Evolutionary conservation across 2,113 vertebrate genomes (phyloP).

Genomic region (Ranitomeya variabilis): DNA sequence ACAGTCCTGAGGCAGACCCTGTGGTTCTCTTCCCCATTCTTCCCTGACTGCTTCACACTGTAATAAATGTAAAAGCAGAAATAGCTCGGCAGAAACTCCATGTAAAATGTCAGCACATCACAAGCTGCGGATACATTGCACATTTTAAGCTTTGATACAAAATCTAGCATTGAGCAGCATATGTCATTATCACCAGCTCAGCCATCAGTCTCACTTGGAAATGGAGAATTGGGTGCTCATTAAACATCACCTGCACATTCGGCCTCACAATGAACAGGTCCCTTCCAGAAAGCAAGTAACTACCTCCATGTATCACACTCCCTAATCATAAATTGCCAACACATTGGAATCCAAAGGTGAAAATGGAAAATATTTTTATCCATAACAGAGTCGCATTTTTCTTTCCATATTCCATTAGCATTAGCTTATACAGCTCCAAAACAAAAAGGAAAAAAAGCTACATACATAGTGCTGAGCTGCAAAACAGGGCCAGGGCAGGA

Average conservation of each 20-base stretch:
- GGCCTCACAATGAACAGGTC: neutral
- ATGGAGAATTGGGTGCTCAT: conserved; percentile 39
- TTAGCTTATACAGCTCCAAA: neutral
- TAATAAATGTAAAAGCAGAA: neutral
- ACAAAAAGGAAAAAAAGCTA: neutral
- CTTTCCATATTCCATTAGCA: neutral
- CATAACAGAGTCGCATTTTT: neutral
- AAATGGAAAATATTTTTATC: conserved; percentile 36
- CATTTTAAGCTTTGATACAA: conserved; percentile 12
- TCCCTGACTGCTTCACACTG: neutral
- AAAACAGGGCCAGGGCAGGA: neutral
- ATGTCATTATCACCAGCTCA: conserved; percentile 48
- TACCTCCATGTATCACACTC: conserved; percentile 20
- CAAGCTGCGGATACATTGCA: conserved; percentile 26
- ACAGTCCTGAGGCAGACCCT: neutral
- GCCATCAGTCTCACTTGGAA: conserved; percentile 11
- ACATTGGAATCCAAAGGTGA: conserved; percentile 42
- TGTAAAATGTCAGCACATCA: neutral
- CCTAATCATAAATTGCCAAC: conserved; percentile 38
- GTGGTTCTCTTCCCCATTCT: neutral
- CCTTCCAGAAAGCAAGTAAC: neutral
- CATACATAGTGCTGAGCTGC: neutral
- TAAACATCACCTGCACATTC: conserved; percentile 47
- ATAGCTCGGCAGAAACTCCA: conserved; percentile 5
- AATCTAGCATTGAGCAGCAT: neutral